phyloP scores from a whole-genome alignment of 2,113 vertebrate species.

The Larimichthys polyactis region DNA sequence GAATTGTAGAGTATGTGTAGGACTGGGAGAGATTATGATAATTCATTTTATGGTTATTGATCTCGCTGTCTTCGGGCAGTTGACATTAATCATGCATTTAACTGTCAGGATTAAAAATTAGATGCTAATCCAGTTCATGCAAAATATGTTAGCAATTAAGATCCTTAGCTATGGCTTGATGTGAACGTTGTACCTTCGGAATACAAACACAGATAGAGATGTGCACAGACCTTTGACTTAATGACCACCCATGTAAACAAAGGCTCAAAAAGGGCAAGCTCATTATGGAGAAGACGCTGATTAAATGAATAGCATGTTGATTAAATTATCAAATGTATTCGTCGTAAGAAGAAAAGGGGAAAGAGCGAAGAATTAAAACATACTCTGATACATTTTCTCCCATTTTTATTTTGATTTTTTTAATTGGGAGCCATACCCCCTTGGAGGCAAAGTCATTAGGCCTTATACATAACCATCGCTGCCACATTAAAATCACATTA shows the following conservation, averaged over 20 bases:
- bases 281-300: constrained; percentile 65
- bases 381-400: constrained; percentile 59
- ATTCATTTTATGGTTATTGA: constrained; percentile 46
- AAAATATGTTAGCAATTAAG: constrained; percentile 56
- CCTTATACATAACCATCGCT: constrained; percentile 87
- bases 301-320: constrained; percentile 71
- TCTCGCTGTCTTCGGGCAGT: constrained; percentile 41
- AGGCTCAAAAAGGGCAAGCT: constrained; percentile 67
- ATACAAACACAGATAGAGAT: constrained; percentile 53
- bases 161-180: constrained; percentile 22
- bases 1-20: constrained; percentile 10
- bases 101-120: constrained; percentile 39
- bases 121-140: constrained; percentile 41
- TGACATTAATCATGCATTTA: constrained; percentile 47
- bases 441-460: constrained; percentile 86
- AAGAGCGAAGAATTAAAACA: constrained; percentile 66
- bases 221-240: constrained; percentile 71
- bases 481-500: constrained; percentile 90
- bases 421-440: constrained; percentile 78
- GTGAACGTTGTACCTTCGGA: constrained; percentile 19
- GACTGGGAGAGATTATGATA: constrained; percentile 18
- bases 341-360: constrained; percentile 59
- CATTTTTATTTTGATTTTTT: constrained; percentile 68
- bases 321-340: constrained; percentile 80
- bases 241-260: constrained; percentile 67